These are phyloP conservation scores for Etheostoma spectabile DNA, from an alignment of 2,113 vertebrate species.

Conservation along the genomic window DNA sequence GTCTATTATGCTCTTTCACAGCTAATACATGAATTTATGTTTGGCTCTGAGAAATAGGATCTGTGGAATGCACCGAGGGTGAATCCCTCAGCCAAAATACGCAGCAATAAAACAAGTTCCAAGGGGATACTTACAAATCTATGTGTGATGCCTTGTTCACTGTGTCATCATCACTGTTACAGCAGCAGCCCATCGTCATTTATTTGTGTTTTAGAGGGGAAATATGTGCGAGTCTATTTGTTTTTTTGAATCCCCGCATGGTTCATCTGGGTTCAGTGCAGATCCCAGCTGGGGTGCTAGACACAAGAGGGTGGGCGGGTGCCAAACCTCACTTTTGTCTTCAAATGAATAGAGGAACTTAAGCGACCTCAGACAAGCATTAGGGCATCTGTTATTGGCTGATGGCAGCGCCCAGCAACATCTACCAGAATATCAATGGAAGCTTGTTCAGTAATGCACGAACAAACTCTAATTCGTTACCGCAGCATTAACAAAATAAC, in stretches of 20 bases:
- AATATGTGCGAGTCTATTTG: slow-evolving; percentile 22
- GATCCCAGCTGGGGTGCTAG: slow-evolving; percentile 71
- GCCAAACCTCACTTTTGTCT: slow-evolving; percentile 49
- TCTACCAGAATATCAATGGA: neutral
- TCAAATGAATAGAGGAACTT: slow-evolving; percentile 60
- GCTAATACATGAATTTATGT: slow-evolving; percentile 26
- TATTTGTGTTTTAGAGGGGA: slow-evolving; percentile 7
- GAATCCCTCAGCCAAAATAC: neutral
- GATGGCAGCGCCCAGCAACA: slow-evolving; percentile 53
- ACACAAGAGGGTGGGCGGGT: slow-evolving; percentile 55
- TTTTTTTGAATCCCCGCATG: slow-evolving; percentile 34
- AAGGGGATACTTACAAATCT: neutral
- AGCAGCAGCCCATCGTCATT: neutral
- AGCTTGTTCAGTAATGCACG: neutral
- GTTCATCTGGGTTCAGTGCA: slow-evolving; percentile 61
- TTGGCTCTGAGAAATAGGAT: slow-evolving; percentile 13
- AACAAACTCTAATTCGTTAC: neutral
- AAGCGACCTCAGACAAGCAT: slow-evolving; percentile 52
- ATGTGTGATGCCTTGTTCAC: neutral
- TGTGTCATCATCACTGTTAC: neutral
- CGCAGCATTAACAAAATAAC: neutral
- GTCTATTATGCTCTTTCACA: slow-evolving; percentile 23
- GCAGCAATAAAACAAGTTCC: neutral
- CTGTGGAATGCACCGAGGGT: neutral
- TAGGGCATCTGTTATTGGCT: slow-evolving; percentile 29